Evolutionary conservation across 2,888 invertebrate species (phyloP).

Genomic region (Physocephala rufipes): DNA sequence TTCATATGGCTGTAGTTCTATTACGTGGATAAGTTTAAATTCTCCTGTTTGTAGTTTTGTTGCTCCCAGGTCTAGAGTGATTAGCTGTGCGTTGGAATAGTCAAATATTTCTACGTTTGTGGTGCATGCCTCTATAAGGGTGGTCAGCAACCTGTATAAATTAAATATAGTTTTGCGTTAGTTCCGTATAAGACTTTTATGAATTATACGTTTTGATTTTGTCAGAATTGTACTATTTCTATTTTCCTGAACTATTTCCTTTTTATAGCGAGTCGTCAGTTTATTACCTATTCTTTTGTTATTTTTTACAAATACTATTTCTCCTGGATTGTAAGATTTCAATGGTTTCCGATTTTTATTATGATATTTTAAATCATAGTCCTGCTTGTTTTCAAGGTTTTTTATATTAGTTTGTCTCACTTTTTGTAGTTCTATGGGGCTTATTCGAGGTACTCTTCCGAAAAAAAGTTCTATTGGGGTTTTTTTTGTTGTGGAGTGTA

Average conservation of each 20-base stretch:
- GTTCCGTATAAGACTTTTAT: background rate
- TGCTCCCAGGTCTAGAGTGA: slow-evolving; percentile 24
- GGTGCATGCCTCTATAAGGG: background rate
- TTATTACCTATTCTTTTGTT: slow-evolving; percentile 41
- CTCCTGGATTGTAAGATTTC: slow-evolving; percentile 37
- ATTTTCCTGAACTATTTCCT: slow-evolving; percentile 39
- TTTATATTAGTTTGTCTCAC: slow-evolving; percentile 26
- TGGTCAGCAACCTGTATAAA: background rate
- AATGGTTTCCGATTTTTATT: slow-evolving; percentile 38
- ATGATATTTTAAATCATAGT: slow-evolving; percentile 31
- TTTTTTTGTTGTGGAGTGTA: slow-evolving; percentile 13
- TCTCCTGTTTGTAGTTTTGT: slow-evolving; percentile 24
- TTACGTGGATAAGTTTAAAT: slow-evolving; percentile 23
- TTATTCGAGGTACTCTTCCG: slow-evolving; percentile 27
- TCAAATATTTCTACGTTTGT: slow-evolving; percentile 16
- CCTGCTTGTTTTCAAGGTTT: slow-evolving; percentile 33
- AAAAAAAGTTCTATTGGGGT: slow-evolving; percentile 34
- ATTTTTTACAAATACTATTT: slow-evolving; percentile 38
- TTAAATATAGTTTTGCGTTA: background rate
- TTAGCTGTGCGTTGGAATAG: slow-evolving; percentile 17
- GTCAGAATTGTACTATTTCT: slow-evolving; percentile 1
- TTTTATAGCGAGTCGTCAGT: slow-evolving; percentile 36
- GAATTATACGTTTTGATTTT: background rate
- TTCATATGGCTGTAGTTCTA: slow-evolving; percentile 21
- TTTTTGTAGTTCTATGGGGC: slow-evolving; percentile 26